phyloP scores from a whole-genome alignment of 2,797 vertebrate genomes.

The Remorina albescens region DNA sequence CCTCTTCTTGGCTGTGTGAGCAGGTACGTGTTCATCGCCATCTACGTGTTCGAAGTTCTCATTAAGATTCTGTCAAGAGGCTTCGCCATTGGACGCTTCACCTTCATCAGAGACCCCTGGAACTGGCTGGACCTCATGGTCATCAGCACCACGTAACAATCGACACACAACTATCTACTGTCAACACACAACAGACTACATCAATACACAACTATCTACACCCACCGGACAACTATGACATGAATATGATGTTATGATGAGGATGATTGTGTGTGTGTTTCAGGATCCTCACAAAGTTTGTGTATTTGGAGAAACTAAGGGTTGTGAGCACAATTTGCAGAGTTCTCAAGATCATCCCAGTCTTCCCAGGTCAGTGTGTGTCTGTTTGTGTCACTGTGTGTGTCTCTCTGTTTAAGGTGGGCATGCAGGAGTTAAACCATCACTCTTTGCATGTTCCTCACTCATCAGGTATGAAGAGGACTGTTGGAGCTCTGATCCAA shows the following conservation, averaged over 20 bases:
- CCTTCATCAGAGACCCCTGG: conserved; percentile 95
- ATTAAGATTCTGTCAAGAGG: conserved; percentile 91
- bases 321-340: conserved; percentile 89
- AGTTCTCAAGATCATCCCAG: conserved; percentile 92
- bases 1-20: not conserved
- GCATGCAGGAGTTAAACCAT: not conserved
- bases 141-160: conserved; percentile 89
- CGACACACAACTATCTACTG: not conserved
- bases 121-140: conserved; percentile 96
- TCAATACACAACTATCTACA: not conserved
- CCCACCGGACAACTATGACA: not conserved
- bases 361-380: conserved; percentile 88
- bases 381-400: not conserved
- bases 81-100: conserved; percentile 90
- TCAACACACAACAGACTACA: not conserved
- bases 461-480: conserved; percentile 89
- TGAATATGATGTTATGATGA: not conserved
- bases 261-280: conserved; percentile 11
- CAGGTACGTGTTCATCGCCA: conserved; percentile 89
- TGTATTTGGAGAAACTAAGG: conserved; percentile 88
- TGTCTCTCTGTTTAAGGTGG: not conserved
- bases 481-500: conserved; percentile 89
- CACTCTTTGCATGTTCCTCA: no score
- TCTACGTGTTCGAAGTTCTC: conserved; percentile 91
- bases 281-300: conserved; percentile 88